A percentile compares a stretch with the other conserved stretches of the same genome.
Evolutionary conservation across 30 jellyfish, hydroid and myxozoan genomes (phyloP).

Genomic region (Turritopsis rubra): DNA sequence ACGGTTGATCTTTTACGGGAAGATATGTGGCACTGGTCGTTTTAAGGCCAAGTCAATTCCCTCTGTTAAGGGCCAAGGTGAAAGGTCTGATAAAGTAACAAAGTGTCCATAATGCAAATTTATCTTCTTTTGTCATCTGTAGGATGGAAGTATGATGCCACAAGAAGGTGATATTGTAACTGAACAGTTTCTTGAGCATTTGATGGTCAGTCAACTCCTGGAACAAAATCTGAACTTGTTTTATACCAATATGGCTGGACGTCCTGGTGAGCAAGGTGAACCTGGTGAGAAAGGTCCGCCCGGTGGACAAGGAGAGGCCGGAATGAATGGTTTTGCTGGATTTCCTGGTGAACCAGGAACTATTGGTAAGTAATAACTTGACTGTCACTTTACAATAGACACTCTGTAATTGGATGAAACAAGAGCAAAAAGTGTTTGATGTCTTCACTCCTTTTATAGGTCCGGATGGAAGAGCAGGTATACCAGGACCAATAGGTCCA

Average conservation of each 20-base stretch:
- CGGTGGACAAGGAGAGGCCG: slow-evolving; percentile 96
- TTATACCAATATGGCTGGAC: slow-evolving; percentile 98
- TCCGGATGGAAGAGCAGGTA: slow-evolving; percentile 92
- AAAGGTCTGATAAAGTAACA: too few species aligned
- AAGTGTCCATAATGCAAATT: too few species aligned
- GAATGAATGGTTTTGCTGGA: slow-evolving; percentile 97
- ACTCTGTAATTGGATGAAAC: too few species aligned
- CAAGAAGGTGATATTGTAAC: slow-evolving; percentile 98
- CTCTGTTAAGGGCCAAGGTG: too few species aligned
- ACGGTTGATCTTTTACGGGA: too few species aligned
- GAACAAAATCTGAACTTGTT: slow-evolving; percentile 94
- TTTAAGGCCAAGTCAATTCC: too few species aligned
- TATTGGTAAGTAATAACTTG: slow-evolving; percentile 59
- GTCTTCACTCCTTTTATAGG: slow-evolving; percentile 41
- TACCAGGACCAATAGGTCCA: slow-evolving; percentile 84
- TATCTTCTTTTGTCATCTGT: too few species aligned
- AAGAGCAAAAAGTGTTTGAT: background rate
- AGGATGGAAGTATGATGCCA: slow-evolving; percentile 95
- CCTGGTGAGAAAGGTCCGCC: slow-evolving; percentile 88
- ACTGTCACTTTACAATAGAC: too few species aligned
- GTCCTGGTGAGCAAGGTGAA: slow-evolving; percentile 99
- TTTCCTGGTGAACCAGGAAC: slow-evolving; percentile 99
- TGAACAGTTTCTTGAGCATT: slow-evolving; percentile 95
- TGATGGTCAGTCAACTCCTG: slow-evolving; percentile 97
- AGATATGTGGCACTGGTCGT: too few species aligned